These are phyloP conservation scores for Epizoanthus rinbou DNA, from an alignment of 92 coral and sea anemone genomes.

Conservation along the genomic window DNA sequence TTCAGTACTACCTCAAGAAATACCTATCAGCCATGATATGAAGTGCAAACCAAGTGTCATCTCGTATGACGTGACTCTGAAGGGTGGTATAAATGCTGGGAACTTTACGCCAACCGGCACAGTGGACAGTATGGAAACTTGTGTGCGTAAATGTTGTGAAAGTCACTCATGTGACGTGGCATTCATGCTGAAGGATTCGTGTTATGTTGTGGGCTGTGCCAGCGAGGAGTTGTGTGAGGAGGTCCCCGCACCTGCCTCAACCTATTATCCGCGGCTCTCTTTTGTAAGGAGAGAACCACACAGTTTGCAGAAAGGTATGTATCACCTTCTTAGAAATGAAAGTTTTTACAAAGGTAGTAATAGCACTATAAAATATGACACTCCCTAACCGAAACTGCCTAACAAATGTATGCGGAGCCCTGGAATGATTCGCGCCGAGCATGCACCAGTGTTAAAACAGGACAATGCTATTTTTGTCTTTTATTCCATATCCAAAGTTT, in stretches of 20 bases:
- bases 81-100: slow-evolving; percentile 94
- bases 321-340: neutral
- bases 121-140: slow-evolving; percentile 91
- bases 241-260: slow-evolving; percentile 86
- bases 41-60: slow-evolving; percentile 89
- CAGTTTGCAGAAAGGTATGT: slow-evolving; percentile 57
- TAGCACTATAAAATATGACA: neutral
- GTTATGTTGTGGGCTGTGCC: slow-evolving; percentile 84
- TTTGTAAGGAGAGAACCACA: slow-evolving; percentile 81
- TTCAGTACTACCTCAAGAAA: slow-evolving; percentile 77
- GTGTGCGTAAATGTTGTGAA: slow-evolving; percentile 88
- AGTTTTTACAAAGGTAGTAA: neutral
- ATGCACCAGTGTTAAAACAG: too few species aligned
- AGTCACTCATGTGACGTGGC: slow-evolving; percentile 89
- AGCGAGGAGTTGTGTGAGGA: slow-evolving; percentile 91
- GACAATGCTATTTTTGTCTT: too few species aligned
- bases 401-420: too few species aligned
- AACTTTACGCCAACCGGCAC: slow-evolving; percentile 87
- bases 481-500: too few species aligned
- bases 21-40: slow-evolving; percentile 64
- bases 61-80: slow-evolving; percentile 95
- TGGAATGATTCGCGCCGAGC: too few species aligned
- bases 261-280: slow-evolving; percentile 84
- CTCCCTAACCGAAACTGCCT: too few species aligned
- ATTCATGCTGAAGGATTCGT: slow-evolving; percentile 88